Conservation (phyloP, 2,797 vertebrate species). For the Scolopax rusticola region DNA sequence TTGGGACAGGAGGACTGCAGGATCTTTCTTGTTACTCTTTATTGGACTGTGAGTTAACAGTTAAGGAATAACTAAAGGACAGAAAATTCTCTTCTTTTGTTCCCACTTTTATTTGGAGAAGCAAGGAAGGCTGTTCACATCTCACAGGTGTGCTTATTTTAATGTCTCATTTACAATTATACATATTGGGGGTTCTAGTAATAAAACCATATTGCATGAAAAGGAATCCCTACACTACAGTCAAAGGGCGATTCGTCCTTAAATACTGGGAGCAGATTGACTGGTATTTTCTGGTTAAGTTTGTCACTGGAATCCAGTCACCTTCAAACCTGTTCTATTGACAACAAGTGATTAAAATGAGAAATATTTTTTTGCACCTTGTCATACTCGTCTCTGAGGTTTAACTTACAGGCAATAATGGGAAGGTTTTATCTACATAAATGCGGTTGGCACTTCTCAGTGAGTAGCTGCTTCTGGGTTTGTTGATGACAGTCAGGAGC, state of each 20-base stretch:
- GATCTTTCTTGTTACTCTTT: neutral
- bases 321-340: neutral
- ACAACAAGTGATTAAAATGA: neutral
- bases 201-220: neutral
- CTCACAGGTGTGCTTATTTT: neutral
- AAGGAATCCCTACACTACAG: neutral
- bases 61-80: neutral
- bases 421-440: conserved; percentile 20
- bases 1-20: neutral
- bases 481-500: conserved; percentile 33
- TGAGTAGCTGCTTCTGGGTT: conserved; percentile 1
- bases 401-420: conserved; percentile 38
- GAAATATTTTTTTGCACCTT: neutral
- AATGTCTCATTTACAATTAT: neutral
- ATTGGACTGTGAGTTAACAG: neutral
- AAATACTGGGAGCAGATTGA: neutral
- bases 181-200: fast-evolving
- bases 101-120: neutral
- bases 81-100: neutral
- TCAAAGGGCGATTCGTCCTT: neutral
- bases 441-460: conserved; percentile 58
- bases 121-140: fast-evolving
- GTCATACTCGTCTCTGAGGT: neutral
- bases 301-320: neutral
- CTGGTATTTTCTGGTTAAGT: neutral